phyloP scores from a whole-genome alignment of 2,888 invertebrate species.

The Ophraella communa region DNA sequence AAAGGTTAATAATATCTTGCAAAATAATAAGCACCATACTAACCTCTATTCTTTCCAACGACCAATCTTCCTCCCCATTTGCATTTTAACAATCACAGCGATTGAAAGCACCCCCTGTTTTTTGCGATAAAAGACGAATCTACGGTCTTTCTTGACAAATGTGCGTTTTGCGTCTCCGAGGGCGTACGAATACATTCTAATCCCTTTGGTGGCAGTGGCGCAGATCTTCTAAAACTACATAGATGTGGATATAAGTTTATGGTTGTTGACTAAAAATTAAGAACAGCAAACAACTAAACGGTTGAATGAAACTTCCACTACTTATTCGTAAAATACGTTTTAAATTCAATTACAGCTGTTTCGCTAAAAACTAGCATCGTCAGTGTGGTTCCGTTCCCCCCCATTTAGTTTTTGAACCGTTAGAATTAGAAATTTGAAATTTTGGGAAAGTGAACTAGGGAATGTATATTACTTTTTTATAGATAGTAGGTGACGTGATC shows the following conservation, averaged over 20 bases:
- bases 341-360: no score
- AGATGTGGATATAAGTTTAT: background rate
- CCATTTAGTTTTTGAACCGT: no score
- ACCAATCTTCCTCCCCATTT: constrained; percentile 34
- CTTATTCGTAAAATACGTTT: no score
- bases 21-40: constrained; percentile 9
- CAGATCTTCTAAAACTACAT: background rate
- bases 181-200: constrained; percentile 53
- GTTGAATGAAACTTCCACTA: no score
- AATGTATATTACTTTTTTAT: no score
- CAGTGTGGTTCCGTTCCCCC: no score
- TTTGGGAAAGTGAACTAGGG: no score
- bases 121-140: constrained; percentile 27
- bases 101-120: constrained; percentile 17
- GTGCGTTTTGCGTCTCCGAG: constrained; percentile 44
- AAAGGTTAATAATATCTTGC: constrained; percentile 11
- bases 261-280: no score
- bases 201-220: constrained; percentile 47
- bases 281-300: no score
- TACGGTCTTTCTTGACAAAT: constrained; percentile 42
- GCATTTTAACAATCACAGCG: constrained; percentile 27
- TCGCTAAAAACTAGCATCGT: no score
- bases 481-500: no score
- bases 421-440: no score
- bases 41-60: constrained; percentile 14